Base-by-base conservation (phyloP, 2,888 invertebrate species). In the Pemphredon lugubris region DNA sequence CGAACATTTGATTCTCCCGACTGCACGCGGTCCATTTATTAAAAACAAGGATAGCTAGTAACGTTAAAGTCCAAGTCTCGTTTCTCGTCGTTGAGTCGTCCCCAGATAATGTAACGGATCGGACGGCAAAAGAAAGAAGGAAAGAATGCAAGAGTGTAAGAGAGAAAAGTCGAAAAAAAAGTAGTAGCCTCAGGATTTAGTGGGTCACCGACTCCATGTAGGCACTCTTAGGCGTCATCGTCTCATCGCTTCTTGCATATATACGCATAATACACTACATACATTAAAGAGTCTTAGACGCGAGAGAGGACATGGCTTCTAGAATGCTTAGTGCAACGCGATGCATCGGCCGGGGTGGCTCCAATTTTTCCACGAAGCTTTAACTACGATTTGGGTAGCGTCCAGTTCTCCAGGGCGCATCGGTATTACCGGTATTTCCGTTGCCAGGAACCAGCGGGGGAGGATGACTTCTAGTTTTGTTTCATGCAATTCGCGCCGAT, bases 191-290 rank as follows among this genome's bases (percentile, higher is more conserved):
- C 66, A 63, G 61, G 60, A 69, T 69, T 79, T 69, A 77, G 80
- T 66, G 68, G 65, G 65, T 68, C 75, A 70, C 61, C 75, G 60
- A 57, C 61, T n/a, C n/a, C 74, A 79, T 48, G 75, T 78, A 81
- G 79, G 65, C 75, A 79, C 81, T 68, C 42, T 34, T 34, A 34
- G 34, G 34, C 34, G n/a, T 26, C 26, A 26, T 26, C 34, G n/a
- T 34, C 74, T 79, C 83, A 81, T 83, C 76, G 83, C 85, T 85
- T 84, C 72, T 72, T 78, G 77, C 77, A 82, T 71, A 70, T 40
- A 21, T 45, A 60, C 50, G 30, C 77, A 55, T 42, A 70, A 51
- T 44, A 65, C 63, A 63, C 32, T 59, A 57, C 45, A 16, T 59
- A 63, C 39, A 39, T 55, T 55, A 18, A 58, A 9, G 48, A 60